These are phyloP conservation scores for Drosophila longiperda DNA, from an alignment of 2,888 invertebrate genomes.

Conservation along the genomic window DNA sequence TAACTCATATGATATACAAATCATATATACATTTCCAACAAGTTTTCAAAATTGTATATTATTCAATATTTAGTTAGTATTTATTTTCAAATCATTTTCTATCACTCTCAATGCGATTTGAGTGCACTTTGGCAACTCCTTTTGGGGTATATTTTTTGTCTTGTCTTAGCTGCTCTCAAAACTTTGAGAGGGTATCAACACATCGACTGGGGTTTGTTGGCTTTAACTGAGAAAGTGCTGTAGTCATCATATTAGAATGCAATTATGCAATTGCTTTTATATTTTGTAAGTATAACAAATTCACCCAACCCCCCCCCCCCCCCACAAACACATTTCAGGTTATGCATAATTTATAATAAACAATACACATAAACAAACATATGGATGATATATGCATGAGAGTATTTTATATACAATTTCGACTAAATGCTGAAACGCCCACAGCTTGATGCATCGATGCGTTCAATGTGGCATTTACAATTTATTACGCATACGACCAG, in stretches of 20 bases:
- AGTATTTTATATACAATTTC: conserved; percentile 16
- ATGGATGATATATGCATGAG: conserved; percentile 8
- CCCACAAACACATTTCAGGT: background rate
- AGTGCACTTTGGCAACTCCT: background rate
- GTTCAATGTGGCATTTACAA: conserved; percentile 41
- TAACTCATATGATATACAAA: background rate
- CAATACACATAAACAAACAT: conserved; percentile 10
- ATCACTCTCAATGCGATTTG: background rate
- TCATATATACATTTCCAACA: background rate
- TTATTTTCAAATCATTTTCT: background rate
- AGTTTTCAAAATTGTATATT: background rate
- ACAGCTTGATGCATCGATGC: conserved; percentile 34
- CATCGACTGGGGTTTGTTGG: background rate
- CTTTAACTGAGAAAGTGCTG: conserved; percentile 40
- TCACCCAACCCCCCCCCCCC: conserved; percentile 10
- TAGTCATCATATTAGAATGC: conserved; percentile 71
- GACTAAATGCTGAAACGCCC: conserved; percentile 36
- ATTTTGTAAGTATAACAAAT: conserved; percentile 32
- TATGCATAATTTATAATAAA: conserved; percentile 67
- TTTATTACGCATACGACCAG: conserved; percentile 51
- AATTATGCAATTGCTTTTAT: conserved; percentile 72
- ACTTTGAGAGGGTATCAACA: conserved; percentile 11
- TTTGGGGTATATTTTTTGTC: background rate
- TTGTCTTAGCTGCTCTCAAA: background rate
- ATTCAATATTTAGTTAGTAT: background rate